Percentiles rank a stretch among this genome's conserved stretches.
Conservation (phyloP, 2,797 vertebrate species). For the Propithecus deckenii region DNA sequence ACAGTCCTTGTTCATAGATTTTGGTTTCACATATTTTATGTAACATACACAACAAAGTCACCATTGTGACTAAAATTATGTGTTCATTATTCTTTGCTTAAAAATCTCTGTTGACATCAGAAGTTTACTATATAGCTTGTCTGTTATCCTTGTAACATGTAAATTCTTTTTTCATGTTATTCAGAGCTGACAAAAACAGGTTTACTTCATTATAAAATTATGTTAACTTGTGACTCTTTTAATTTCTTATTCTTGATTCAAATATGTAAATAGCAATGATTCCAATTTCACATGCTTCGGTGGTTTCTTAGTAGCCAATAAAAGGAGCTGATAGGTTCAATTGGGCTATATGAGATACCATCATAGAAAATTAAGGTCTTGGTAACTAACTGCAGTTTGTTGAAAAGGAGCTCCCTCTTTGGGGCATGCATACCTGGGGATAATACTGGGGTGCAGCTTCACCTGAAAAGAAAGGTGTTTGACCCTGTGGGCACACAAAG, state of each 20-base stretch:
- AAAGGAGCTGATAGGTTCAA: not conserved
- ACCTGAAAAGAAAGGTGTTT: not conserved
- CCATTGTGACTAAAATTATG: not conserved
- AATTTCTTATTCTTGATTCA: conserved; percentile 55
- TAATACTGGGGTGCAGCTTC: not conserved
- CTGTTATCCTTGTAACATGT: not conserved
- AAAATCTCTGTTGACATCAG: conserved; percentile 27
- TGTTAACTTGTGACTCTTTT: not conserved
- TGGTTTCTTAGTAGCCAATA: conserved; percentile 8
- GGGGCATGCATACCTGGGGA: not conserved
- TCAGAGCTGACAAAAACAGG: not conserved
- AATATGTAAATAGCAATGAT: conserved; percentile 22
- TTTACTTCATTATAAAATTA: conserved; percentile 45
- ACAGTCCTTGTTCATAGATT: not conserved
- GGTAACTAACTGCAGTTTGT: not conserved
- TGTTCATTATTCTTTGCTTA: conserved; percentile 24
- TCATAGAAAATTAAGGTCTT: not conserved
- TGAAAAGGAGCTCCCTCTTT: not conserved
- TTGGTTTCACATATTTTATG: conserved; percentile 16
- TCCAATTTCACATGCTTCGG: not conserved
- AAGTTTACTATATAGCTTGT: not conserved
- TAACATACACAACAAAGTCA: conserved; percentile 6
- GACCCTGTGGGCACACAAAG: not conserved
- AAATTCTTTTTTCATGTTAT: conserved; percentile 48
- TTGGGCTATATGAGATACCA: not conserved